phyloP scores from a whole-genome alignment of 92 coral and sea anemone genomes.

The Porites divaricata region DNA sequence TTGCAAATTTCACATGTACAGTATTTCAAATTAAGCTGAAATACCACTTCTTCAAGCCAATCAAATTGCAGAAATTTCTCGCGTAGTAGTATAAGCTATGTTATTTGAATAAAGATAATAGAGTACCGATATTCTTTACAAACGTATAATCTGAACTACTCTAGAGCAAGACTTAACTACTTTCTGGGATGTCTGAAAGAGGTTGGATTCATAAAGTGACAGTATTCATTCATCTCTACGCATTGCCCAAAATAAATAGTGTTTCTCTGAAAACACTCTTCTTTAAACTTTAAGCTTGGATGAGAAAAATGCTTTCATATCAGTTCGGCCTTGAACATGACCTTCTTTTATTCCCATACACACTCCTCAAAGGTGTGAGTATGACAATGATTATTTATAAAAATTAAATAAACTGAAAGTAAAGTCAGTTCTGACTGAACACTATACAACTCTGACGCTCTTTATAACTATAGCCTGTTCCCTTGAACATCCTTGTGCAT shows the following conservation, averaged over 20 bases:
- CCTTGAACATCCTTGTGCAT: too few species aligned
- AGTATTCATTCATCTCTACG: background rate
- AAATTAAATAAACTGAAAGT: background rate
- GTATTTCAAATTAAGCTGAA: too few species aligned
- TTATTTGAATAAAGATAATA: too few species aligned
- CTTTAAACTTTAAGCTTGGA: background rate
- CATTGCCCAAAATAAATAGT: background rate
- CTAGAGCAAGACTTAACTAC: background rate
- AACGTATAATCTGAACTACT: background rate
- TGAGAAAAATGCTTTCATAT: too few species aligned
- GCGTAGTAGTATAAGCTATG: too few species aligned
- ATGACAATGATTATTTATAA: background rate
- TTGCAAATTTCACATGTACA: too few species aligned
- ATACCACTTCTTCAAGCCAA: too few species aligned
- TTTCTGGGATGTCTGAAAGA: background rate
- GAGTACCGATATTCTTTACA: background rate
- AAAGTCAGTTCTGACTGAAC: too few species aligned
- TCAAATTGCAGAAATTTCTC: too few species aligned
- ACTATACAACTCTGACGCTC: too few species aligned
- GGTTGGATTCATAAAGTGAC: background rate
- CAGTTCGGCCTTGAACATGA: background rate
- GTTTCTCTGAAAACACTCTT: background rate
- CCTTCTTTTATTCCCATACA: background rate
- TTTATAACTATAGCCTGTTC: too few species aligned
- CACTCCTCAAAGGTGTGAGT: background rate